Evolutionary conservation across 2,888 invertebrate species (phyloP).

Genomic region (Dryococelus australis): DNA sequence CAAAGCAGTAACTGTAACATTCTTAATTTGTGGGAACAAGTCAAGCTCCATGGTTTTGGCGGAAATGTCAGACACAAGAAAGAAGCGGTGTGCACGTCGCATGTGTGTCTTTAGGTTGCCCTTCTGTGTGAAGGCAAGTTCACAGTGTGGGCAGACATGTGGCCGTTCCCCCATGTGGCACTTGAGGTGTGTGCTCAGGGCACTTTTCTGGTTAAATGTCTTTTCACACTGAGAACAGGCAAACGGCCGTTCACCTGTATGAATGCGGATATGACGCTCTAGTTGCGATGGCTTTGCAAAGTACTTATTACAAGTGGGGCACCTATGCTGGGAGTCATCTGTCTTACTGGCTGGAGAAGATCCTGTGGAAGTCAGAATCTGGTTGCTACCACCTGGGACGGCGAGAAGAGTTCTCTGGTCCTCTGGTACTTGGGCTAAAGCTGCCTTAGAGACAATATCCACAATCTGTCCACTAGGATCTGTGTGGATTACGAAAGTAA

Average conservation of each 20-base stretch:
- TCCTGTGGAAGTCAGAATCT: neutral
- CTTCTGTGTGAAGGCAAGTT: conserved; percentile 66
- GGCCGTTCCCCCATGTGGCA: conserved; percentile 66
- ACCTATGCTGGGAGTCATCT: conserved; percentile 32
- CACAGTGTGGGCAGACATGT: conserved; percentile 65
- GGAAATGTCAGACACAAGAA: neutral
- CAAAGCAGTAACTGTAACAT: neutral
- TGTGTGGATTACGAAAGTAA: conserved; percentile 44
- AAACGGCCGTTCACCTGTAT: conserved; percentile 67
- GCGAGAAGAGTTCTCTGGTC: neutral
- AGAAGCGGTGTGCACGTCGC: conserved; percentile 60
- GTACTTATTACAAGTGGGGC: conserved; percentile 59
- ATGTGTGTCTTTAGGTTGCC: conserved; percentile 69
- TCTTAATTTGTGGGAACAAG: neutral
- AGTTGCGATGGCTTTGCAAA: conserved; percentile 65
- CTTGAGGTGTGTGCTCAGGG: conserved; percentile 66
- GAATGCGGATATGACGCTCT: conserved; percentile 63
- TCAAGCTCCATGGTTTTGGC: conserved; percentile 42
- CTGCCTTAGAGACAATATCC: neutral
- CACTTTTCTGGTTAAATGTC: conserved; percentile 67
- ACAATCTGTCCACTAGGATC: conserved; percentile 45
- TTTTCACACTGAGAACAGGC: conserved; percentile 65
- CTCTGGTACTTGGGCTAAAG: neutral
- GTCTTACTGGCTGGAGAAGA: neutral
- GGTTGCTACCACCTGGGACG: neutral